Evolutionary conservation across 2,888 invertebrate species (phyloP).

Genomic region (Tenthredo distinguenda): DNA sequence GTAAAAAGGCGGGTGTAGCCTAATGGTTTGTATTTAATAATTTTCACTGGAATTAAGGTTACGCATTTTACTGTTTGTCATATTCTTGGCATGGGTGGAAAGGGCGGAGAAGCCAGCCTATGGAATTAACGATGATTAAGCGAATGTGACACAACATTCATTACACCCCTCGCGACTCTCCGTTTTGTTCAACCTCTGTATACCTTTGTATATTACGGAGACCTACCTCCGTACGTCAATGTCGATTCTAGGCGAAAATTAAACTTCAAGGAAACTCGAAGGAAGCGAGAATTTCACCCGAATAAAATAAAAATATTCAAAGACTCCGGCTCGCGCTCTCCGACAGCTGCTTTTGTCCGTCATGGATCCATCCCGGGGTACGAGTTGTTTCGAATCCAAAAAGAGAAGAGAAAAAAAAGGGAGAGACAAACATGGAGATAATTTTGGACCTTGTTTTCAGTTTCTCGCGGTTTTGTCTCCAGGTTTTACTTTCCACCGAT

Average conservation of each 20-base stretch:
- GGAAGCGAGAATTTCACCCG: not conserved
- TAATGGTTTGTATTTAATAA: not conserved
- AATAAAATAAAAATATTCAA: not conserved
- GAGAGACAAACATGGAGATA: not conserved
- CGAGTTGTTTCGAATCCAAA: not conserved
- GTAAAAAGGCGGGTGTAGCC: not conserved
- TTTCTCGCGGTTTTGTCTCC: no score
- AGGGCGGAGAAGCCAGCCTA: not conserved
- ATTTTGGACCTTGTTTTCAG: not conserved
- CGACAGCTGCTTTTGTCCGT: constrained; percentile 17
- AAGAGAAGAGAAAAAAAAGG: not conserved
- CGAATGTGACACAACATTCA: not conserved
- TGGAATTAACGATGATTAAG: constrained; percentile 13
- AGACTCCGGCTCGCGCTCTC: not conserved
- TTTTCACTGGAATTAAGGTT: not conserved
- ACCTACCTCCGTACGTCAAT: not conserved
- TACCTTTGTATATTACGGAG: not conserved
- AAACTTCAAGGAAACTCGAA: not conserved
- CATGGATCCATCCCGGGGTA: not conserved
- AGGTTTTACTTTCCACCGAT: no score
- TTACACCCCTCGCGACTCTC: not conserved
- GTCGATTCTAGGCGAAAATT: not conserved
- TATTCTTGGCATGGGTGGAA: not conserved
- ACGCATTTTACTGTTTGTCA: constrained; percentile 6
- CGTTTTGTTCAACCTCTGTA: not conserved